These are phyloP conservation scores for Drosophila varians DNA, from an alignment of 1,140 invertebrate genomes.

Conservation along the genomic window DNA sequence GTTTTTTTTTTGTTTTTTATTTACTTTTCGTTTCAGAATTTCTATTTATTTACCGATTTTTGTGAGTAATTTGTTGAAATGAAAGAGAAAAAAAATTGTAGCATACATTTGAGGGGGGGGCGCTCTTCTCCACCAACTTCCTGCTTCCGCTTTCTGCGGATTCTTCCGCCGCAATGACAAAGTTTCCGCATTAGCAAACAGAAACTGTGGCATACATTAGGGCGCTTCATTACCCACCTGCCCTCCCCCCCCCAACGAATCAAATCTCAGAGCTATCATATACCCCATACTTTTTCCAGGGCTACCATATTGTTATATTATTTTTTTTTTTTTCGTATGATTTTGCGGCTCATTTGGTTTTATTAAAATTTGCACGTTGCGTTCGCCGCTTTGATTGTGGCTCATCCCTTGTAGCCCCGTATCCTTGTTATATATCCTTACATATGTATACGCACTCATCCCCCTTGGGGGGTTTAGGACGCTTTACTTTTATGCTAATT, in stretches of 20 bases:
- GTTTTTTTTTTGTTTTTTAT: too few species aligned
- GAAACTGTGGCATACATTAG: constrained; percentile 64
- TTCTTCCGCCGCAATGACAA: constrained; percentile 43
- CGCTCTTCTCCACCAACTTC: too few species aligned
- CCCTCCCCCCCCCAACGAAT: background rate
- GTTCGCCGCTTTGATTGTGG: constrained; percentile 74
- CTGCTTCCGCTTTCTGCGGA: background rate
- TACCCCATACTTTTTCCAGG: constrained; percentile 2
- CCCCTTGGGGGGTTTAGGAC: background rate
- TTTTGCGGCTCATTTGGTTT: constrained; percentile 79
- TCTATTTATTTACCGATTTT: too few species aligned
- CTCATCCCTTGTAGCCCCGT: constrained; percentile 2
- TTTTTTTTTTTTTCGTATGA: constrained; percentile 56
- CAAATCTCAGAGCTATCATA: background rate
- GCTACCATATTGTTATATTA: constrained; percentile 10
- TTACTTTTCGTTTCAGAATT: too few species aligned
- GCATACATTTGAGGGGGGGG: too few species aligned
- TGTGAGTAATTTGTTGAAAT: too few species aligned
- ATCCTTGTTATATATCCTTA: background rate
- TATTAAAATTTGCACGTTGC: constrained; percentile 80
- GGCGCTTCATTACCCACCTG: constrained; percentile 51
- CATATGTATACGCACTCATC: constrained; percentile 1
- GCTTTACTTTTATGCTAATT: constrained; percentile 79
- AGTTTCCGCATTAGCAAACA: constrained; percentile 68
- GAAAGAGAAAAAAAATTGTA: too few species aligned